phyloP scores from a whole-genome alignment of 2,113 vertebrate genomes.

The Gorsachius goisagi region DNA sequence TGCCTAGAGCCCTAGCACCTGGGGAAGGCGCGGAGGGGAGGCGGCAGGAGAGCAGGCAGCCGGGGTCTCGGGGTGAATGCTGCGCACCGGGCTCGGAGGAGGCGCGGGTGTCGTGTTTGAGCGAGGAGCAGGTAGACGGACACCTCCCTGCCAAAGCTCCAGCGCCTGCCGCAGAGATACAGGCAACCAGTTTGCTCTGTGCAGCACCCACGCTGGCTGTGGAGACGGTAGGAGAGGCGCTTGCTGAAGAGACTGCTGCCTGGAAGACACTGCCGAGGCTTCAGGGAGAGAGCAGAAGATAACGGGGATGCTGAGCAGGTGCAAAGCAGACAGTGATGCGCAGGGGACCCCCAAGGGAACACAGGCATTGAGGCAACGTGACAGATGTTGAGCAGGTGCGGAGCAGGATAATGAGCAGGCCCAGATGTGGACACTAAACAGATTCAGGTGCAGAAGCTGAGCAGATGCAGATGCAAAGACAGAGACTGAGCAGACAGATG shows the following conservation, averaged over 20 bases:
- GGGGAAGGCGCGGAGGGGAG: neutral
- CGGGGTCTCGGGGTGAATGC: neutral
- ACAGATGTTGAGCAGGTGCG: conserved; percentile 32
- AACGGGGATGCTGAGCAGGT: neutral
- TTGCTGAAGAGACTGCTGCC: neutral
- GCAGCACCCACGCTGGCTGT: neutral
- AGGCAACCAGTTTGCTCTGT: neutral
- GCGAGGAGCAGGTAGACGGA: neutral
- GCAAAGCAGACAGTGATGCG: neutral
- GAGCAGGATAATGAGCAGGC: conserved; percentile 23
- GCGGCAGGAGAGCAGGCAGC: neutral
- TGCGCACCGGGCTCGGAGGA: neutral
- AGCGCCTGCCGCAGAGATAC: neutral
- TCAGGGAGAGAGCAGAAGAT: neutral
- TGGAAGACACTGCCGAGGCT: neutral
- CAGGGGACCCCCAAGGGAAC: neutral
- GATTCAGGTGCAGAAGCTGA: conserved; percentile 41
- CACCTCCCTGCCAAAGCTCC: neutral
- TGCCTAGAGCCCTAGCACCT: neutral
- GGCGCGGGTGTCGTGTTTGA: neutral
- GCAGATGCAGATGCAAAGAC: conserved; percentile 41
- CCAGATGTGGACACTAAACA: neutral
- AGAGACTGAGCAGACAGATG: conserved; percentile 24
- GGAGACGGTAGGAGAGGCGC: neutral
- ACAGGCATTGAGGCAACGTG: neutral